Base-by-base conservation (phyloP, 2,113 vertebrate species). In the Phrynocephalus versicolor region DNA sequence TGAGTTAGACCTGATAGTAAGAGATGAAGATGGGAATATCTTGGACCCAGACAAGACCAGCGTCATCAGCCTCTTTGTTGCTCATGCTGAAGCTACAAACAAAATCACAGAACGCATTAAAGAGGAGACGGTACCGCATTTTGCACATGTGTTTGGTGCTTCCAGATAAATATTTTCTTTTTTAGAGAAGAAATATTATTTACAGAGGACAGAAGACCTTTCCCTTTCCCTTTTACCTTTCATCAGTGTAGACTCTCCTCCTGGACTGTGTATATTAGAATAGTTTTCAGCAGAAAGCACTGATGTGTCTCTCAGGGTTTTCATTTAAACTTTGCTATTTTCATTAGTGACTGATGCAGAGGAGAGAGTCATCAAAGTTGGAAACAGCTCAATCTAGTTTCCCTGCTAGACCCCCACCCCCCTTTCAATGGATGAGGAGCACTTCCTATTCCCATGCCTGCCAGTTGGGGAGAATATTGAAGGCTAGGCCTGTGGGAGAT, bases 61-160 rank as follows among this genome's bases (percentile, higher is more conserved):
- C 10, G 97, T 99, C 89, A 98, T 99, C 93, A 99, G 97, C 90
- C 94, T 99, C 55, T 99, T 99, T 88, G 96, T 97, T 64, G 99
- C 98, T 15, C 99, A 99, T 0, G 97, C 99, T 90, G 97, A 97
- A 71, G 98, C 99, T 0, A 98, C 98, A 0, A 86, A 96, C 64
- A 99, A 98, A 96, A 97, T 99, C 88, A 97, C 96, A 21, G 98
- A 99, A 75, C 96, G 98, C 79, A 98, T 99, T 90, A 99, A 98
- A 93, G 99, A 99, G 89, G 99, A 99, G 92, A 97, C 97, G 97
- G 99, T 97, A 95, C 83, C 94, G 89, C 19, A 21, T 60, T 62
- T 73, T 23, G 3, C 33, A 41, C 79, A 79, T 3, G 14, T 9
- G 30, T n/a, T 6, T 37, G 57, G 15, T 70, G 55, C 16, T 85